These are phyloP conservation scores for Nephrotoma flavescens DNA, from an alignment of 2,888 invertebrate species.

Conservation along the genomic window DNA sequence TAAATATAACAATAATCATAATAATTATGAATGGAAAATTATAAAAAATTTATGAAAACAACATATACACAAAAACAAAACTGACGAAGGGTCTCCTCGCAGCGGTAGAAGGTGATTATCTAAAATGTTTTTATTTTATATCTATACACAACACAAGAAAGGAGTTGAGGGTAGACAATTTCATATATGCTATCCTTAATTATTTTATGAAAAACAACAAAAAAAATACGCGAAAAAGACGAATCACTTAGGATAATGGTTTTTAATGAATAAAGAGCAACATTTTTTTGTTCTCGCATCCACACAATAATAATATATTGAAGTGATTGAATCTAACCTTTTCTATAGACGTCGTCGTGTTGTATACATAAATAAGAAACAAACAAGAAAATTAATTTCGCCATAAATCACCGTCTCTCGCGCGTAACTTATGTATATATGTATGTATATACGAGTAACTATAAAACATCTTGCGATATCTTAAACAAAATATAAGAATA, in stretches of 20 bases:
- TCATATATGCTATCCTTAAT: not conserved
- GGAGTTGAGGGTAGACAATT: not conserved
- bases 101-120: not conserved
- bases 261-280: not conserved
- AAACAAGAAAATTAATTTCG: not conserved
- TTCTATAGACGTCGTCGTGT: not conserved
- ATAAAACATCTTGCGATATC: not conserved
- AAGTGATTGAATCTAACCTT: not conserved
- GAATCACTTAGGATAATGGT: not conserved
- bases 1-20: not conserved
- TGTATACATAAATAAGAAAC: not conserved
- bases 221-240: not conserved
- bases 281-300: not conserved
- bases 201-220: not conserved
- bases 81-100: not conserved
- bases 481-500: not conserved
- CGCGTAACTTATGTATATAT: not conserved
- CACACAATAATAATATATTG: not conserved
- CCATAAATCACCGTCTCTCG: not conserved
- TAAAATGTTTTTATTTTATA: not conserved
- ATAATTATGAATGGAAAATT: not conserved
- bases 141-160: not conserved
- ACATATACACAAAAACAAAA: not conserved
- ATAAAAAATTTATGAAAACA: not conserved
- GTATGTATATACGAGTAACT: not conserved